A percentile compares a stretch with the other conserved stretches of the same genome.
phyloP scores from a whole-genome alignment of 2,797 vertebrate genomes.

The Chlorospingus semifuscus region DNA sequence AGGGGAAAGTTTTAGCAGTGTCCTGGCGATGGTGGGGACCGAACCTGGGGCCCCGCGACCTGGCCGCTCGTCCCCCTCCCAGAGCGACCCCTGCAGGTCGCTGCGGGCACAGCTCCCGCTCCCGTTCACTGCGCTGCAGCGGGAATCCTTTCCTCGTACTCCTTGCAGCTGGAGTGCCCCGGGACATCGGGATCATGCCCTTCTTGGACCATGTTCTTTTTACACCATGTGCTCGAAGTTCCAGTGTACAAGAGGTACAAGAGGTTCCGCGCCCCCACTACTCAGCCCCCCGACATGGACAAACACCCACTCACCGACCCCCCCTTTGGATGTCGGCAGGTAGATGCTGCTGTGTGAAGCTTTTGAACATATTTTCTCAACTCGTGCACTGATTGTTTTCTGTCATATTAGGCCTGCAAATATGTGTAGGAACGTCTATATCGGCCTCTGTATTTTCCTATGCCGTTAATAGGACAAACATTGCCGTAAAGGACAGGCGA shows the following conservation, averaged over 20 bases:
- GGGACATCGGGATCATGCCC: fast-evolving
- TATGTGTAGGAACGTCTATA: fast-evolving
- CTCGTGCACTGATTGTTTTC: fast-evolving
- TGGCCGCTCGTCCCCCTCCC: fast-evolving
- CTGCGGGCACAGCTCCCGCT: neutral
- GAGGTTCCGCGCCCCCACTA: fast-evolving
- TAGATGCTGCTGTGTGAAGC: neutral
- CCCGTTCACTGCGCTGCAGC: fast-evolving
- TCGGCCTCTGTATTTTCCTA: neutral
- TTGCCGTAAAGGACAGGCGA: fast-evolving
- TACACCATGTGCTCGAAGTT: neutral
- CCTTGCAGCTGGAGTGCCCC: fast-evolving
- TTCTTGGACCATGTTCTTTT: neutral
- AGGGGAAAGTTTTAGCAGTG: too few species aligned
- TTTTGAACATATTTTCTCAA: neutral
- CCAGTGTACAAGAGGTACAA: too few species aligned
- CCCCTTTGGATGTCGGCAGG: too few species aligned
- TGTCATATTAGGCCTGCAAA: too few species aligned
- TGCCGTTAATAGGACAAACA: neutral
- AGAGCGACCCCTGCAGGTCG: neutral
- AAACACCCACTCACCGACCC: too few species aligned
- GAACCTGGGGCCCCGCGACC: fast-evolving
- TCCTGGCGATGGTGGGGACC: neutral
- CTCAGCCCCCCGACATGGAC: fast-evolving
- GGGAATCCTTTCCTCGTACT: neutral